Evolutionary conservation across 2,113 vertebrate species (phyloP).

Genomic region (Cynocephalus volans): DNA sequence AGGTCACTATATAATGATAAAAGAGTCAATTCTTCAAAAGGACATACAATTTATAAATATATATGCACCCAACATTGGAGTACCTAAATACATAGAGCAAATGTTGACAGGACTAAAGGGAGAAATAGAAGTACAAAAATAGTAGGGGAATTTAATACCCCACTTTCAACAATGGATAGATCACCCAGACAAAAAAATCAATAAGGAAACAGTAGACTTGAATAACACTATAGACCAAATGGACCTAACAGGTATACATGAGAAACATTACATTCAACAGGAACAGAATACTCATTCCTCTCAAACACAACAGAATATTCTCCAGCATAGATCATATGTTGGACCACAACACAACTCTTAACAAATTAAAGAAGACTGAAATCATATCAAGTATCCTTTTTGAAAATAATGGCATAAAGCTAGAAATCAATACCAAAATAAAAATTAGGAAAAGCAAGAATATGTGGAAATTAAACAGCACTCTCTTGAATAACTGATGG

Average conservation of each 20-base stretch:
- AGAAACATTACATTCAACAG: neutral
- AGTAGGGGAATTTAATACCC: neutral
- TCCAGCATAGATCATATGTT: neutral
- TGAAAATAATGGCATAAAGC: neutral
- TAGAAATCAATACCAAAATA: neutral
- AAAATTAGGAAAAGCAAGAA: neutral
- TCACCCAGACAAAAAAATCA: too few relatives aligned
- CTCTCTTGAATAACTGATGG: neutral
- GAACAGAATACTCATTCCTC: neutral
- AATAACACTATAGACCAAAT: too few relatives aligned
- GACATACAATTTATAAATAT: neutral
- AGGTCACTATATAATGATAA: neutral
- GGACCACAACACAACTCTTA: neutral
- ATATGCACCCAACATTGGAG: neutral
- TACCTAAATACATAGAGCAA: neutral
- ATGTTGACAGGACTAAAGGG: neutral
- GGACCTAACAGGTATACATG: neutral
- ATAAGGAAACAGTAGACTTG: too few relatives aligned
- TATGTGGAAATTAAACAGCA: neutral
- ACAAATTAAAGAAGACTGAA: neutral
- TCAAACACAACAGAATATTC: neutral
- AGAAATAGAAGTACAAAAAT: neutral
- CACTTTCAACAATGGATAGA: too few relatives aligned
- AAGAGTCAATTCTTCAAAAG: neutral
- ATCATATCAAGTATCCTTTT: neutral